These are phyloP conservation scores for Oreochromis mossambicus DNA, from an alignment of 2,797 vertebrate genomes.

Conservation along the genomic window DNA sequence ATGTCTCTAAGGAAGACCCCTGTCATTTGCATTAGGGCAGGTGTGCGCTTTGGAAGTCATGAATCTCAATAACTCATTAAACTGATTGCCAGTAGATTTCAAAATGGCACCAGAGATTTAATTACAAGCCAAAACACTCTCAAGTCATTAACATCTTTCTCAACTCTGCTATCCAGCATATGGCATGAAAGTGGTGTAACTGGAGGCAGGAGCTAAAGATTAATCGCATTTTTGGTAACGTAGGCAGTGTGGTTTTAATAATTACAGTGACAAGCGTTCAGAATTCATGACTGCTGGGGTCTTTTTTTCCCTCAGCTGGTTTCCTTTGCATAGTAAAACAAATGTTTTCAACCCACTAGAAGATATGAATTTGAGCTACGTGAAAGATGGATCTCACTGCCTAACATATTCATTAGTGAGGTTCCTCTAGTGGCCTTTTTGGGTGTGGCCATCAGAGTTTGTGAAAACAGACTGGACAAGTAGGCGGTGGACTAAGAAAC, in stretches of 20 bases:
- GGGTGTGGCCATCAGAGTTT: neutral
- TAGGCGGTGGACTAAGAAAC: neutral
- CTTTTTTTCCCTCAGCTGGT: neutral
- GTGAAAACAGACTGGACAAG: neutral
- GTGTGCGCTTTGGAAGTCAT: conserved; percentile 37
- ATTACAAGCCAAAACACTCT: neutral
- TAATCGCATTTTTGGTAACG: neutral
- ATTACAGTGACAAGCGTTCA: neutral
- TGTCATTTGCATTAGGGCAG: conserved; percentile 40
- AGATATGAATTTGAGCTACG: neutral
- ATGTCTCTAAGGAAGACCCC: neutral
- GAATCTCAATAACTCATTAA: conserved; percentile 53
- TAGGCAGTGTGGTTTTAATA: neutral
- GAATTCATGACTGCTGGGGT: neutral
- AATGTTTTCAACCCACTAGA: neutral
- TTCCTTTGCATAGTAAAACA: neutral
- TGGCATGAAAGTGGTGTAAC: neutral
- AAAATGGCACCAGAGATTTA: conserved; percentile 37
- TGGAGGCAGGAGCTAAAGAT: neutral
- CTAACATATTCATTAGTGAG: neutral
- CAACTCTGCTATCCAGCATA: neutral
- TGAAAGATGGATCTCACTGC: neutral
- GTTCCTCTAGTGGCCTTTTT: neutral
- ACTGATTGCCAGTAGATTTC: conserved; percentile 28
- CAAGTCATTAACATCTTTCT: neutral